Conservation (phyloP, 2,888 invertebrate species). For the Mesorhabditis sp. region DNA sequence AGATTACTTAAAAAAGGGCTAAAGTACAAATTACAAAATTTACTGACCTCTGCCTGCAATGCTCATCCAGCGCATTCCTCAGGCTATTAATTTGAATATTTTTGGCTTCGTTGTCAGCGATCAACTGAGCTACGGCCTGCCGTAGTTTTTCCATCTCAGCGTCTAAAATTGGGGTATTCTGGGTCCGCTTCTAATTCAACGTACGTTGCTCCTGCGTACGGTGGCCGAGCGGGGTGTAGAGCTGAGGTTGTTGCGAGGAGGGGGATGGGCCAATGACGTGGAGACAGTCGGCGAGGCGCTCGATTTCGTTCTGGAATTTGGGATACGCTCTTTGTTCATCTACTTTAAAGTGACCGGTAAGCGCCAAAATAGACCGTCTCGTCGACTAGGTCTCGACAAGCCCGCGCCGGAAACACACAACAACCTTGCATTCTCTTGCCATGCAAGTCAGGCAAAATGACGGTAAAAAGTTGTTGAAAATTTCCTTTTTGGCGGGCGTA, state of each 20-base stretch:
- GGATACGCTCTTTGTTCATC: no score
- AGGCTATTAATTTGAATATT: conserved; percentile 61
- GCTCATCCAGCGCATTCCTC: conserved; percentile 53
- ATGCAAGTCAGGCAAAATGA: no score
- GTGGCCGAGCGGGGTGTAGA: conserved; percentile 17
- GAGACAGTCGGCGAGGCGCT: conserved; percentile 43
- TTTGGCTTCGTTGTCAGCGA: conserved; percentile 63
- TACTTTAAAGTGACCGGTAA: no score
- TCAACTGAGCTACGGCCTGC: conserved; percentile 61
- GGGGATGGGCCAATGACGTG: conserved; percentile 24
- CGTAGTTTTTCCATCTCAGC: conserved; percentile 62
- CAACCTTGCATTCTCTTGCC: no score
- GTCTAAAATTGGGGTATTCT: conserved; percentile 50
- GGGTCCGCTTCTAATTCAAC: neutral
- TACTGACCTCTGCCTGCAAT: conserved; percentile 12
- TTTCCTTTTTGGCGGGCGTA: no score
- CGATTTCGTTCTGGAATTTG: conserved; percentile 38
- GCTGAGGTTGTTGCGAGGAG: neutral
- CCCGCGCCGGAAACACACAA: no score
- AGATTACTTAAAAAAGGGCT: no score
- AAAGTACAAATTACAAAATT: neutral
- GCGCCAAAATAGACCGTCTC: no score
- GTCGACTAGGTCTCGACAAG: no score
- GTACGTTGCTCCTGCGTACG: conserved; percentile 11
- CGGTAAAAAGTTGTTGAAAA: no score